Evolutionary conservation across 2,113 vertebrate genomes (phyloP), one percentile per base, ranked within the genome.

Genomic region (Oenanthe melanoleuca): DNA sequence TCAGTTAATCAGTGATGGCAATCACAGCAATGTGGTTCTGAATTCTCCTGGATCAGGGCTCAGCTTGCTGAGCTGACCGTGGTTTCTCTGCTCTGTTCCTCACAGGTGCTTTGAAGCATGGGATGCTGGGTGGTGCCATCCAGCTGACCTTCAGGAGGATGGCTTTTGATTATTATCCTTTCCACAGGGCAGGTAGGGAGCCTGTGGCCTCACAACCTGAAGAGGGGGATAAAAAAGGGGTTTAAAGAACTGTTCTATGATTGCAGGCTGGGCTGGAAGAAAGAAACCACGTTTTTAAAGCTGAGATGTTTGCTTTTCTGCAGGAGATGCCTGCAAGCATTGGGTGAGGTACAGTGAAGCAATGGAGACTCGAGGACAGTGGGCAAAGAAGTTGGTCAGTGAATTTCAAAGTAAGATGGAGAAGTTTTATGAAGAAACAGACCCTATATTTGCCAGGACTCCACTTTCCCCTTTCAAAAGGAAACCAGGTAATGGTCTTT

Each of bases 91-190:
- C 77, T 94, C 77, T 85, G 59, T 89, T 92, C 88, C 28, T 55
- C 33, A 28, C 92, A 99, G 99, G 98, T 44, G 93, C 97, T 79
- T 80, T 98, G 97, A 92, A 98, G 71, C 97, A 98, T 13, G 97
- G 98, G 70, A 98, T 99, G 73, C 97, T 98, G 67, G 99, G 99
- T 29, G 99, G 99, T 61, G 99, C 99, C 80, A 99, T 99, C 96
- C 99, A 99, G 96, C 98, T 99, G 87, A 99, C 99, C 28, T 99
- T 99, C 94, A 98, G 97, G 94, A 99, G 98, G 89, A 98, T 99
- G 97, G 99, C 98, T 14, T 99, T 99, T 82, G 99, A 99, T 97
- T 99, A 99, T 97, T 99, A 99, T 73, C 99, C 99, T 24, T 97
- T 99, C 97, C 99, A 99, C 96, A 98, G 98, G 96, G 98, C 99